Base-by-base conservation (phyloP, 2,113 vertebrate species). In the Toxotes jaculatrix region DNA sequence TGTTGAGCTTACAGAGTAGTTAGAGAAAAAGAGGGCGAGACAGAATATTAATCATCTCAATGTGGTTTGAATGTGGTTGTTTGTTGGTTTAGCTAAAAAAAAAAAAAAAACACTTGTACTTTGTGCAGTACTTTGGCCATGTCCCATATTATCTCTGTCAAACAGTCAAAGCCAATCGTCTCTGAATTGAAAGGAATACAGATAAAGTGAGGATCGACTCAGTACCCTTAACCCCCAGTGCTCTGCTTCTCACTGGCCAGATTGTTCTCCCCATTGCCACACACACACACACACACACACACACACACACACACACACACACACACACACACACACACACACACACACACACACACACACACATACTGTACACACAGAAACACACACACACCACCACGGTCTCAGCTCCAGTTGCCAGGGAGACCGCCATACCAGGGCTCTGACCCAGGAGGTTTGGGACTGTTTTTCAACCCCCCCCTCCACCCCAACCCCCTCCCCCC, bases 401-500 rank as follows among this genome's bases (percentile, higher is more conserved):
- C 96, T 91, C 79, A 56, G 86, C 92, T 95, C 95, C 88, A 91
- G 97, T 97, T 98, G 95, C 97, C 95, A 97, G 92, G 95, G 97
- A 97, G 95, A 97, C 97, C 95, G 94, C 96, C 97, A 97, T 97
- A 97, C 96, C 96, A 97, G 95, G 96, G 95, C 94, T 95, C 95
- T 96, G 96, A 97, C 96, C 97, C 96, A 93, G 83, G 96, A 96
- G 96, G 96, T 96, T 96, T 96, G 95, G 95, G 93, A 93, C 93
- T 94, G 86, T 93, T 91, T 93, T 93, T 91, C 94, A 93, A 91
- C 93, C 93, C 92, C 91, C 93, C 53, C 87, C 86, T 94, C 93
- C 63, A 34, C 71, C 73, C 91, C 21, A 32, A 95, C 27, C 23
- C 88, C 87, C 86, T 94, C 93, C 63, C 40, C 71, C 73, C 91